phyloP scores from a whole-genome alignment of 2,797 vertebrate species.

The Poeciliopsis presidionis region DNA sequence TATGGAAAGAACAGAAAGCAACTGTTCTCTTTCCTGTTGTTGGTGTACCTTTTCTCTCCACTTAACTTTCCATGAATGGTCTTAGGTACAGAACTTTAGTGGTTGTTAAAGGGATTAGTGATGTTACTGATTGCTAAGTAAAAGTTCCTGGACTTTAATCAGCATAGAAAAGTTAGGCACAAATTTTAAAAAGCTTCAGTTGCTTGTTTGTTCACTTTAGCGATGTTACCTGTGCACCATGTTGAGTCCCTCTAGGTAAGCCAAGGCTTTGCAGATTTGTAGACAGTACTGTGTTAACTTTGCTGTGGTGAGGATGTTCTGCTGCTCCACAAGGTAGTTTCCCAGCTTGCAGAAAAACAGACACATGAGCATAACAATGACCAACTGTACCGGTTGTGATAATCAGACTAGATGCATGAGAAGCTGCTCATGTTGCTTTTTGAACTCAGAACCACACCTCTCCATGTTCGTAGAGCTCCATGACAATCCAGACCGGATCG shows the following conservation, averaged over 20 bases:
- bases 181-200: neutral
- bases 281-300: constrained; percentile 85
- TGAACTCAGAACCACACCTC: constrained; percentile 81
- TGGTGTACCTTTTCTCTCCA: too few species aligned
- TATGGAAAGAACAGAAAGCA: too few species aligned
- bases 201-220: neutral
- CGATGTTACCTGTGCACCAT: constrained; percentile 88
- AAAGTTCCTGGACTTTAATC: neutral
- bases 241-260: constrained; percentile 89
- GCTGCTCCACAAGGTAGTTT: constrained; percentile 85
- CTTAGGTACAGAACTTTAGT: too few species aligned
- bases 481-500: constrained; percentile 94
- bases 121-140: neutral
- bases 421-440: neutral
- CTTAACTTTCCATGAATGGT: too few species aligned
- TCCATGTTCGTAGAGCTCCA: constrained; percentile 92
- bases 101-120: neutral
- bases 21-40: too few species aligned
- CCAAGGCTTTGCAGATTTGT: constrained; percentile 93
- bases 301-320: constrained; percentile 76
- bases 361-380: neutral
- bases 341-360: constrained; percentile 81
- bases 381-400: neutral
- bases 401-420: neutral
- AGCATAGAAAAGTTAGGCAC: neutral